A percentile compares a stretch with the other conserved stretches of the same genome.
phyloP scores from a whole-genome alignment of 2,888 invertebrate species.

The Zygaena filipendulae region DNA sequence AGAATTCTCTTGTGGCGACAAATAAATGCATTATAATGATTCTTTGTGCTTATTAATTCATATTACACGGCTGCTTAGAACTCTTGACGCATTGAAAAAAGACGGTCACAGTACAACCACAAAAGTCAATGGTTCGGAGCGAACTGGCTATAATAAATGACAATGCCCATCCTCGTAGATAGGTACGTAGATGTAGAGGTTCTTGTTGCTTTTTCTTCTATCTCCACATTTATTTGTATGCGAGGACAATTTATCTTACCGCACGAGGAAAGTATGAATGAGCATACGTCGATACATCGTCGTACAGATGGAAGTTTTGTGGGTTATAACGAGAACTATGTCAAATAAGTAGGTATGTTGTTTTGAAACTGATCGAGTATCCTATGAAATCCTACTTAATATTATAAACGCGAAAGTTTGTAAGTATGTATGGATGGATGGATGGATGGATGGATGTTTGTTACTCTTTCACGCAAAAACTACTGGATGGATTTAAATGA shows the following conservation, averaged over 20 bases:
- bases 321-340: no score
- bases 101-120: conserved; percentile 48
- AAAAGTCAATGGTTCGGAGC: conserved; percentile 59
- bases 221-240: conserved; percentile 54
- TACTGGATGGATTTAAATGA: no score
- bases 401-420: no score
- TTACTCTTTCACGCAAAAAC: no score
- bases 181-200: conserved; percentile 35
- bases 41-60: conserved; percentile 68
- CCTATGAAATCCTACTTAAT: no score
- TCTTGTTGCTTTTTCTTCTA: conserved; percentile 44
- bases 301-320: no score
- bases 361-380: no score
- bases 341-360: no score
- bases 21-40: conserved; percentile 58
- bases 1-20: conserved; percentile 43
- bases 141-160: conserved; percentile 63
- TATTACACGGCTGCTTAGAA: conserved; percentile 64
- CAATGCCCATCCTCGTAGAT: conserved; percentile 44
- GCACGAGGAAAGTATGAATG: conserved; percentile 54
- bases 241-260: conserved; percentile 58
- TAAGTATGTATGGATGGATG: no score
- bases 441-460: no score
- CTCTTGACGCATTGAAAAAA: conserved; percentile 56
- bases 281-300: no score